A percentile compares a stretch with the other conserved stretches of the same genome.
These are phyloP conservation scores for Drosophila nigromelanica DNA, from an alignment of 1,140 invertebrate species.

Conservation along the genomic window DNA sequence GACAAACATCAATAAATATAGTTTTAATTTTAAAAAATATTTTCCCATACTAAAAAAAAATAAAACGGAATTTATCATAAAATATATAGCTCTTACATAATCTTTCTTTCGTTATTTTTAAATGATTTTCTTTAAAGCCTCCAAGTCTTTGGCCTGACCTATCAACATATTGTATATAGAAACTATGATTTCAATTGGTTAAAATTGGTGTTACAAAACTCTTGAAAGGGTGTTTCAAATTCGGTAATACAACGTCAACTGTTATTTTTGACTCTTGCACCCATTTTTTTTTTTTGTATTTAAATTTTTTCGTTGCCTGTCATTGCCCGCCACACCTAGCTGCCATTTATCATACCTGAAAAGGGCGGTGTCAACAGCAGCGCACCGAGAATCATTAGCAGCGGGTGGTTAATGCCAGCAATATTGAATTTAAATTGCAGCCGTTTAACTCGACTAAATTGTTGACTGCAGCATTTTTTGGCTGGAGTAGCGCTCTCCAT, in stretches of 20 bases:
- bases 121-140: no score
- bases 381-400: conserved; percentile 44
- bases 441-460: conserved; percentile 23
- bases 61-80: no score
- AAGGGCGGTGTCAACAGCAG: conserved; percentile 56
- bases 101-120: no score
- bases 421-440: conserved; percentile 42
- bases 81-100: no score
- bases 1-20: no score
- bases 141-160: no score
- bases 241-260: background rate
- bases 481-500: background rate
- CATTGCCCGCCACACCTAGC: conserved; percentile 47
- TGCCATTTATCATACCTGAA: conserved; percentile 63
- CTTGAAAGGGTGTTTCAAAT: background rate
- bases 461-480: no score
- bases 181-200: no score
- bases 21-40: no score
- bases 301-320: conserved; percentile 29
- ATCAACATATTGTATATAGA: no score
- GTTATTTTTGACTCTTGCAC: conserved; percentile 19
- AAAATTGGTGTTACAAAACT: no score
- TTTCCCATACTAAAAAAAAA: no score
- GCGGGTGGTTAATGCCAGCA: background rate
- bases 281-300: background rate